Percentiles rank a stretch among this genome's conserved stretches.
phyloP scores from a whole-genome alignment of 2,113 vertebrate species.

The Antechinus stuartii region DNA sequence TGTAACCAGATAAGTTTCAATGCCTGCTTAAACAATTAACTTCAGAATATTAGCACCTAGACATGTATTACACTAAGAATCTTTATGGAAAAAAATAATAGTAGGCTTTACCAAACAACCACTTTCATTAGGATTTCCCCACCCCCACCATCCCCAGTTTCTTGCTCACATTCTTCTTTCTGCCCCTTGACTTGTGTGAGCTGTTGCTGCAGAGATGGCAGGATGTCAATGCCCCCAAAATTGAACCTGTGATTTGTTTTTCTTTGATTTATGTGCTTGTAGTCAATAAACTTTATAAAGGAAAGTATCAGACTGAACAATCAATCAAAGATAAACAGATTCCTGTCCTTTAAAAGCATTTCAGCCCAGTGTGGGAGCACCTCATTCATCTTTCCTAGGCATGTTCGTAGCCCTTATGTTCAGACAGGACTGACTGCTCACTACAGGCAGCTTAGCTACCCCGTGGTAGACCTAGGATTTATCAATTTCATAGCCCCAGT shows the following conservation, averaged over 20 bases:
- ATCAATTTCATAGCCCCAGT: conserved; percentile 74
- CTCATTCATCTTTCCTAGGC: conserved; percentile 87
- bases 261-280: conserved; percentile 91
- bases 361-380: conserved; percentile 83
- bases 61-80: not conserved
- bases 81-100: conserved; percentile 20
- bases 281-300: conserved; percentile 90
- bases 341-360: conserved; percentile 89
- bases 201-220: conserved; percentile 82
- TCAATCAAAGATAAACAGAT: conserved; percentile 90
- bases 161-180: conserved; percentile 49
- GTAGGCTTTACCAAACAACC: conserved; percentile 28
- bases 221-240: conserved; percentile 87
- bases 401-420: conserved; percentile 76
- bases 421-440: conserved; percentile 75
- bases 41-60: not conserved
- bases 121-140: conserved; percentile 48
- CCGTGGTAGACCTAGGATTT: conserved; percentile 70
- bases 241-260: conserved; percentile 89
- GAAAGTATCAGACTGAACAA: conserved; percentile 87
- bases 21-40: not conserved
- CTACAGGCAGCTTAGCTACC: conserved; percentile 73
- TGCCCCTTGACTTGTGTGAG: conserved; percentile 77
- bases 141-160: not conserved
- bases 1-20: not conserved